Base-by-base conservation (phyloP, 1,140 invertebrate species). In the Ylistrum balloti region DNA sequence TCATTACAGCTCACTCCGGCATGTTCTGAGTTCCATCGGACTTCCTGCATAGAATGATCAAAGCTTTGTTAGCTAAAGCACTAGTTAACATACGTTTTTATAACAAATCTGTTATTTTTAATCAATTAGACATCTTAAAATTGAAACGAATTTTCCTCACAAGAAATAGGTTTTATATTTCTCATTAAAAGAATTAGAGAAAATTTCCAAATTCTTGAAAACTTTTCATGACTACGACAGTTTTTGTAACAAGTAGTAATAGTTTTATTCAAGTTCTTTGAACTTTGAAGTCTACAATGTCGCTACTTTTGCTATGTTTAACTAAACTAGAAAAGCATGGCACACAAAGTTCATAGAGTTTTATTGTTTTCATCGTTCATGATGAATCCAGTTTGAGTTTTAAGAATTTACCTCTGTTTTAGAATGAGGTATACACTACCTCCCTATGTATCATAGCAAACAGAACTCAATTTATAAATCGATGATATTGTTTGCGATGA, bases 401-500 rank as follows among this genome's bases (percentile, higher is more conserved):
- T 28, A 74, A 74, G 56, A 74, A 28, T 74, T n/a, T 74, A 74
- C 56, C 28, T 74, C 1, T 74, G n/a, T n/a, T 28, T 28, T 74
- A 74, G 5, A 74, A 5, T 28, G 28, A 3, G 28, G 1, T 28
- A 74, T 28, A 74, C 56, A 17, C 56, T 17, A 22, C 20, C n/a
- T 74, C 56, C 56, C 10, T n/a, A 74, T 74, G 56, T 74, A 28
- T 74, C 56, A 28, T 5, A 28, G 56, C 22, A 74, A 74, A 74
- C 56, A 74, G 13, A 74, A n/a, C 56, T n/a, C 56, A 74, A 74
- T 74, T 74, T 74, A 74, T 28, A 1, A 74, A 74, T 74, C 56
- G 28, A 74, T 74, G 56, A 74, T 28, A 74, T 74, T 74, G 56
- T 74, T 74, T 74, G 20, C 22, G 22, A 10, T 17, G 56, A 74